These are phyloP conservation scores for Dasypus novemcinctus DNA, from an alignment of 2,113 vertebrate species.

Conservation along the genomic window DNA sequence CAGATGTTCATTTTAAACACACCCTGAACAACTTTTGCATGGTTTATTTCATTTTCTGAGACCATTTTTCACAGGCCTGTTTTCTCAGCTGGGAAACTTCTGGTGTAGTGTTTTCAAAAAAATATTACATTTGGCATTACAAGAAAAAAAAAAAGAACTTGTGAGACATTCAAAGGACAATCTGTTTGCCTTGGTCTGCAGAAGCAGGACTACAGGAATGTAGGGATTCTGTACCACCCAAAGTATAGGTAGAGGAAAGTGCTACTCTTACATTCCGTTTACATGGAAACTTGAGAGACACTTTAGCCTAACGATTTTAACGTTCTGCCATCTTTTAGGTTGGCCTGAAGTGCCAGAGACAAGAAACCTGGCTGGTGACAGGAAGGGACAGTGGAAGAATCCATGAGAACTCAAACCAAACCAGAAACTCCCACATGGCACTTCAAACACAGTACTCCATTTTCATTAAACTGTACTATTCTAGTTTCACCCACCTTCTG, in stretches of 20 bases:
- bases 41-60: conserved; percentile 91
- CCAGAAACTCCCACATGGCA: background rate
- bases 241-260: conserved; percentile 85
- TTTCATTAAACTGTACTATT: background rate
- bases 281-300: conserved; percentile 80
- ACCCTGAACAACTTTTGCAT: conserved; percentile 89
- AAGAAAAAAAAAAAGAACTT: conserved; percentile 88
- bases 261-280: conserved; percentile 80
- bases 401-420: background rate
- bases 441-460: background rate
- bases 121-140: conserved; percentile 92
- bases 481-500: background rate
- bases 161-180: conserved; percentile 89
- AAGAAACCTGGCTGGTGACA: conserved; percentile 17
- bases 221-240: conserved; percentile 84
- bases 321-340: conserved; percentile 57
- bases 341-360: conserved; percentile 16
- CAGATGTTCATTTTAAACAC: conserved; percentile 89
- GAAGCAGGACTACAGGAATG: conserved; percentile 84
- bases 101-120: conserved; percentile 90
- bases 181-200: conserved; percentile 88
- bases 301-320: conserved; percentile 59
- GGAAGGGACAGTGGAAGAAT: conserved; percentile 1
- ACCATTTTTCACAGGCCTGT: conserved; percentile 91
- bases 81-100: conserved; percentile 92